Evolutionary conservation across 2,113 vertebrate genomes (phyloP).

Genomic region (Apeltes quadracus): DNA sequence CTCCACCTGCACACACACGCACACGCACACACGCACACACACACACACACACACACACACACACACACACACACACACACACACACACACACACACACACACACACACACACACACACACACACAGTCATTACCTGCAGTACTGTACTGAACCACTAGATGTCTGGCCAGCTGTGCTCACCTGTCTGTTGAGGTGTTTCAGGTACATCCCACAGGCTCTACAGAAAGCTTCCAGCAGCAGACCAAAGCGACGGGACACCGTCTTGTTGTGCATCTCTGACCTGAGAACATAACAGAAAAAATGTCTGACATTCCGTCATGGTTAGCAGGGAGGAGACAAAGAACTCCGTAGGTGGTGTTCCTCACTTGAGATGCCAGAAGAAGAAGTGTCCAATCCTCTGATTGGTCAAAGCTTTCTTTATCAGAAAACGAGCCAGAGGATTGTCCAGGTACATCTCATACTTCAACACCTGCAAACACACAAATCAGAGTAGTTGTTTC

Average conservation of each 20-base stretch:
- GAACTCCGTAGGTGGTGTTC: neutral
- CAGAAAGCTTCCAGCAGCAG: conserved; percentile 95
- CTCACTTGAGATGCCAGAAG: conserved; percentile 99
- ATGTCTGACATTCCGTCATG: too few relatives aligned
- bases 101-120: neutral
- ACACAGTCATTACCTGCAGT: neutral
- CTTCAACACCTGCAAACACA: conserved; percentile 87
- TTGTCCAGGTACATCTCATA: conserved; percentile 97
- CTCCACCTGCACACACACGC: conserved; percentile 71
- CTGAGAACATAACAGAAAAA: conserved; percentile 64
- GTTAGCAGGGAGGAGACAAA: neutral
- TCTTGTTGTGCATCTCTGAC: conserved; percentile 98
- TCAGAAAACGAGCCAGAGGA: conserved; percentile 92
- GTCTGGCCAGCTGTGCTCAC: conserved; percentile 47
- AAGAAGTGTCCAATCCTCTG: conserved; percentile 98
- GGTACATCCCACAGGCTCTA: conserved; percentile 94
- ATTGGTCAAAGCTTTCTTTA: conserved; percentile 95
- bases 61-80: neutral
- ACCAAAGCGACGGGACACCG: conserved; percentile 93
- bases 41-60: neutral
- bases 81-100: neutral
- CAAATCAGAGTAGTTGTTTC: neutral
- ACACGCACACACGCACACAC: neutral
- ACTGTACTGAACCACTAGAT: neutral
- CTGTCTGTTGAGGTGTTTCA: conserved; percentile 95